Evolutionary conservation across 1,140 invertebrate genomes (phyloP), one percentile per base, ranked within the genome.

Genomic region (Drosophila biarmipes): DNA sequence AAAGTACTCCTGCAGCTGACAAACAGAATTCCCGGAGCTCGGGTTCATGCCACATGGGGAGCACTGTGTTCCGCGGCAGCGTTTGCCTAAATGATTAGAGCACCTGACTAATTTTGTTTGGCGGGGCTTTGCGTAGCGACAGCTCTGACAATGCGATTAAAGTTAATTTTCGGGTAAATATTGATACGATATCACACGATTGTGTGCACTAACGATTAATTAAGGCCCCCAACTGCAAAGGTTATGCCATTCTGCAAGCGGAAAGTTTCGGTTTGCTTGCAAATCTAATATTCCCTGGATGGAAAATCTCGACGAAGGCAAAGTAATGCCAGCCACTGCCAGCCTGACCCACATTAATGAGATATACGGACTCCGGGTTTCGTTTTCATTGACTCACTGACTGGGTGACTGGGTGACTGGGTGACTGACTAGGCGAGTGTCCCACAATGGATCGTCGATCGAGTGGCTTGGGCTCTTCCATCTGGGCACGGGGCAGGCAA

Each of bases 71-170:
- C 31, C 46, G 12, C 29, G 19, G 48, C 15, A n/a, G 19, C 58
- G 62, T 76, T 76, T 42, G 76, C 51, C 61, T 77, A 77, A 77
- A 76, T 77, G 74, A 77, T 77, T 69, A 68, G 49, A 77, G 51
- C 82, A 89, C 84, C 81, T 87, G 82, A 87, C 81, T 58, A 82
- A 62, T 24, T 77, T 57, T 42, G 27, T 31, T 31, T 19, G 5
- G 34, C 14, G 54, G 15, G 37, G 24, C 21, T 69, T 71, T 73
- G 66, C 49, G 57, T 19, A 24, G 58, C 67, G 79, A 81, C 78
- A 73, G 49, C 43, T 74, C 58, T 82, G 82, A 89, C 82, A 89
- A 57, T 43, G 63, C 48, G 80, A 81, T 84, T 84, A 78, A 72
- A 67, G 45, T 63, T 78, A 82, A 89, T 82, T 79, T 79, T 64